A percentile compares a stretch with the other conserved stretches of the same genome.
Conservation (phyloP, 2,888 invertebrate genomes). For the Labia minor region DNA sequence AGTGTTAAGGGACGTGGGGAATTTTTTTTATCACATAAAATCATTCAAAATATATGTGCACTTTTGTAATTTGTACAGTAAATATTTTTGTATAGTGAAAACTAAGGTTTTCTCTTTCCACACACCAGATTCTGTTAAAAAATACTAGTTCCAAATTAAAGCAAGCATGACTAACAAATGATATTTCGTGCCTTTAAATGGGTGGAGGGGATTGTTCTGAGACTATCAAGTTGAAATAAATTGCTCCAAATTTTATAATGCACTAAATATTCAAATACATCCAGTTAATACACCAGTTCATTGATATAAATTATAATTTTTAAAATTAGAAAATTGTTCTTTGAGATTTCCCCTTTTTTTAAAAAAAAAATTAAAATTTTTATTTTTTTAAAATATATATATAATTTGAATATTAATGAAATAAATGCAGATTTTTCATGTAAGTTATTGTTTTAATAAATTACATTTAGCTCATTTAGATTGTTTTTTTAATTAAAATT, state of each 20-base stretch:
- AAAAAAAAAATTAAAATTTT: background rate
- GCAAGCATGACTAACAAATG: slow-evolving; percentile 18
- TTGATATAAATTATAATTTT: background rate
- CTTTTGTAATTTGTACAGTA: slow-evolving; percentile 29
- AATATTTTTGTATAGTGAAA: slow-evolving; percentile 32
- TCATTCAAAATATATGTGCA: slow-evolving; percentile 23
- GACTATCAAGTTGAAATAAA: slow-evolving; percentile 17
- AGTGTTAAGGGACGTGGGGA: slow-evolving; percentile 22
- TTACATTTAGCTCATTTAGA: background rate
- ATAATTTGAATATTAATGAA: no score
- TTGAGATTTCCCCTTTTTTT: background rate
- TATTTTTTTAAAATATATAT: no score
- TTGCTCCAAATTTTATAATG: slow-evolving; percentile 13
- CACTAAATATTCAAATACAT: background rate
- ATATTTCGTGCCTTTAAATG: slow-evolving; percentile 24
- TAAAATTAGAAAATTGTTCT: background rate
- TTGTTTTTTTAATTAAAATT: background rate
- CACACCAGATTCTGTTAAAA: slow-evolving; percentile 25
- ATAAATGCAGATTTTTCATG: no score
- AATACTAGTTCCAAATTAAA: slow-evolving; percentile 3
- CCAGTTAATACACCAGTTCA: background rate
- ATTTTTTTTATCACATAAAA: slow-evolving; percentile 27
- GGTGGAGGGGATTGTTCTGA: slow-evolving; percentile 14
- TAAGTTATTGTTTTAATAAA: slow-evolving; percentile 5
- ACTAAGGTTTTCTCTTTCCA: slow-evolving; percentile 33